Percentiles rank a stretch among this genome's conserved stretches.
phyloP scores from a whole-genome alignment of 2,113 vertebrate species.

The Zosterops hypoxanthus region DNA sequence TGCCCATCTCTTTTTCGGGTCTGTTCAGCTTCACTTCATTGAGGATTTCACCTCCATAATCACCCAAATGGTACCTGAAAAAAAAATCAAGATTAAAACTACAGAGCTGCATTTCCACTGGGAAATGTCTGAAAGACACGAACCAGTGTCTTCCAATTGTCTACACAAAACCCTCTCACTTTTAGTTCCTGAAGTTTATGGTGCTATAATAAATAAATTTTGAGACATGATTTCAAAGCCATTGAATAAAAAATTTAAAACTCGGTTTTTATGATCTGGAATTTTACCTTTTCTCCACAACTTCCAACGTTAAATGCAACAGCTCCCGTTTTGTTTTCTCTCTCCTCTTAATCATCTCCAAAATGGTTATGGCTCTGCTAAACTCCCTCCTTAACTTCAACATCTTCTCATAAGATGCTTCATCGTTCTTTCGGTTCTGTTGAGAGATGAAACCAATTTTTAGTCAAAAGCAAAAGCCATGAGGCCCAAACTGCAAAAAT shows the following conservation, averaged over 20 bases:
- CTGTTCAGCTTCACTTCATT: slow-evolving; percentile 86
- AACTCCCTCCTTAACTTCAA: slow-evolving; percentile 90
- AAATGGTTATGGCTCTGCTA: slow-evolving; percentile 90
- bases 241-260: not conserved
- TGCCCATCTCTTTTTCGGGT: slow-evolving; percentile 84
- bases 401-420: slow-evolving; percentile 95
- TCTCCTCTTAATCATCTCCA: slow-evolving; percentile 94
- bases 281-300: slow-evolving; percentile 90
- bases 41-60: slow-evolving; percentile 90
- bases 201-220: not conserved
- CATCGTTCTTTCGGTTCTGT: slow-evolving; percentile 94
- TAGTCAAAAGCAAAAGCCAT: not conserved
- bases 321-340: slow-evolving; percentile 92
- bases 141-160: not conserved
- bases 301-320: slow-evolving; percentile 90
- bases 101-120: not conserved
- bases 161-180: not conserved
- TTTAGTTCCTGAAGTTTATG: not conserved
- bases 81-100: not conserved
- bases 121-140: not conserved
- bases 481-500: not conserved
- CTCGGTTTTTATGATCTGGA: not conserved
- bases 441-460: not conserved
- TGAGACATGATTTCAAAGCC: not conserved
- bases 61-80: slow-evolving; percentile 87